phyloP scores from a whole-genome alignment of 2,113 vertebrate genomes.

The Myotis brandtii region DNA sequence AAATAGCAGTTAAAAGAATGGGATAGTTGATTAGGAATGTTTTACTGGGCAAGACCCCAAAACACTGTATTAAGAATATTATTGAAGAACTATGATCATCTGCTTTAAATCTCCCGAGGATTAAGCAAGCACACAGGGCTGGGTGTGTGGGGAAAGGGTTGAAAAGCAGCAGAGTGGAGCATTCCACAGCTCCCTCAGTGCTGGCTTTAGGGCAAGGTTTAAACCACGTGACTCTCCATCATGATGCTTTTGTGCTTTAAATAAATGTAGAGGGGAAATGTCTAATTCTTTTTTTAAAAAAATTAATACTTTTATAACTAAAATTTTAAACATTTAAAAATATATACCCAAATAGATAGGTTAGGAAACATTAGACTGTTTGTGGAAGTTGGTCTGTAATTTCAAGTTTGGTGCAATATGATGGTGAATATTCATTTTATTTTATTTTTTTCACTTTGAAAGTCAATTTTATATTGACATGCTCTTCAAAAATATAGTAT shows the following conservation, averaged over 20 bases:
- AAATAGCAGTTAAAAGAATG: not conserved
- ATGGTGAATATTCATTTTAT: not conserved
- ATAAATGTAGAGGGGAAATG: not conserved
- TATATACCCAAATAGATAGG: not conserved
- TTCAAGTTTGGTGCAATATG: constrained; percentile 15
- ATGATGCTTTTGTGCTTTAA: not conserved
- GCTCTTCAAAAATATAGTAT: not conserved
- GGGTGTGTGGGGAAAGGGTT: not conserved
- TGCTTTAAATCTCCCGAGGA: constrained; percentile 59
- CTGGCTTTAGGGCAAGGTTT: constrained; percentile 40
- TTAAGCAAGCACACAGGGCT: not conserved
- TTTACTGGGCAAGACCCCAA: not conserved
- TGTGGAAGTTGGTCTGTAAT: not conserved
- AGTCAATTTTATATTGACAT: constrained; percentile 3
- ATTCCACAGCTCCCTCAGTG: not conserved
- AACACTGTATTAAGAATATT: constrained; percentile 26
- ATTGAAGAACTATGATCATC: constrained; percentile 31
- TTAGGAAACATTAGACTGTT: not conserved
- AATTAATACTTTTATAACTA: constrained; percentile 2
- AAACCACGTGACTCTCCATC: not conserved
- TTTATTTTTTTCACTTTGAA: not conserved
- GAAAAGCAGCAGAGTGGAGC: not conserved
- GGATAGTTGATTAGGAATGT: not conserved
- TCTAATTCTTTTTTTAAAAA: not conserved
- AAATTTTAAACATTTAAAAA: constrained; percentile 17